Evolutionary conservation across 2,888 invertebrate species (phyloP), one percentile per base, ranked within the genome.

Genomic region (Pandemis corylana): DNA sequence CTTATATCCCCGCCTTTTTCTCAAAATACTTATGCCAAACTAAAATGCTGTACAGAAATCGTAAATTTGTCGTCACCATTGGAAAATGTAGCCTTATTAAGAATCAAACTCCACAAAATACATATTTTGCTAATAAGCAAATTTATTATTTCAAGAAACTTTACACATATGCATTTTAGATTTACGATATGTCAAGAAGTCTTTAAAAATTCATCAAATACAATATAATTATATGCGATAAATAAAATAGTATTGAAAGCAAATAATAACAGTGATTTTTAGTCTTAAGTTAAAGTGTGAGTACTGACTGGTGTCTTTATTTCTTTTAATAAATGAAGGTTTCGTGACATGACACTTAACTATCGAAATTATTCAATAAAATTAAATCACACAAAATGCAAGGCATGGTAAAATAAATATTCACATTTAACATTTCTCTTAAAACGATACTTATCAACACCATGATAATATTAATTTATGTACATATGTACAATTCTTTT

Each of bases 161-260:
- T 89, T 90, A 91, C 90, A 93, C 88, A 88, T 90, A 89, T 86
- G 86, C 77, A 81, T 86, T 89, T 90, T 90, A 87, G 83, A 85
- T 83, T 89, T 87, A 92, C 91, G 93, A 94, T 93, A 93, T 93
- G 92, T 92, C 87, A 89, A 92, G 90, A 93, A 92, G 91, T 92
- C 91, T 92, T 92, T 87, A 85, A 87, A 90, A 88, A 90, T 89
- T 90, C 83, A 89, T 87, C 79, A 82, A 89, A 88, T 86, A 81
- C 80, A 85, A 84, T 78, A 51, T 70, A 36, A 36, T 36, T 36
- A 49, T 20, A 56, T 44, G 65, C 61, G 51, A 51, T 9, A 63
- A 59, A 64, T 12, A 41, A 72, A 46, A 7, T 10, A 66, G 28
- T 51, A 15, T 7, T 28, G 28, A 10, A 41, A 69, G 59, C 10